These are phyloP conservation scores for Eurosta solidaginis DNA, from an alignment of 1,140 invertebrate species.

Conservation along the genomic window DNA sequence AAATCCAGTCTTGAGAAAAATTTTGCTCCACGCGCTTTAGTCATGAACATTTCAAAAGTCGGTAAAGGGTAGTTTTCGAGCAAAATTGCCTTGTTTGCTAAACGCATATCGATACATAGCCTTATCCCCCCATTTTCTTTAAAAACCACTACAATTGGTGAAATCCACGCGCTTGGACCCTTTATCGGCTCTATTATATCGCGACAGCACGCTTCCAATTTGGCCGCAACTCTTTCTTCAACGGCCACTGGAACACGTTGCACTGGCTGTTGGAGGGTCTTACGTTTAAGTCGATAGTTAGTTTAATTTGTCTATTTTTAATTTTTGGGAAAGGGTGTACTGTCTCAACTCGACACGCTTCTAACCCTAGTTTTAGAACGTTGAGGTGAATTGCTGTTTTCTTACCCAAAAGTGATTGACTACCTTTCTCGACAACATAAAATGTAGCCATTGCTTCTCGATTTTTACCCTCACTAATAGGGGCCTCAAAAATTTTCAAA, in stretches of 20 bases:
- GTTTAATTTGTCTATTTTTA: constrained; percentile 30
- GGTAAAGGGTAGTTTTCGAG: neutral
- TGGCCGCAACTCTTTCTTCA: constrained; percentile 35
- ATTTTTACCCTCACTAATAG: neutral
- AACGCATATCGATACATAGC: neutral
- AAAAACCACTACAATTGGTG: neutral
- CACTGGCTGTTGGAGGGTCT: constrained; percentile 32
- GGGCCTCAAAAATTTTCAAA: too few species aligned
- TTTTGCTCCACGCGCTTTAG: constrained; percentile 5
- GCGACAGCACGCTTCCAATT: too few species aligned
- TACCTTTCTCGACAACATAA: constrained; percentile 39
- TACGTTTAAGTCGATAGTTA: constrained; percentile 30
- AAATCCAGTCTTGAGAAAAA: constrained; percentile 44
- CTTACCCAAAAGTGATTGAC: constrained; percentile 35
- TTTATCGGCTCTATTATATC: constrained; percentile 43
- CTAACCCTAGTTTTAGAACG: constrained; percentile 33
- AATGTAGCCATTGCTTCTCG: too few species aligned
- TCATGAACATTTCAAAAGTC: neutral
- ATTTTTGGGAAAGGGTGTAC: too few species aligned
- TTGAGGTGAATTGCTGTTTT: constrained; percentile 36
- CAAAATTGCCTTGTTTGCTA: neutral
- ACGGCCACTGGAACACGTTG: constrained; percentile 33
- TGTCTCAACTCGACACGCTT: neutral
- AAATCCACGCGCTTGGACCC: constrained; percentile 38
- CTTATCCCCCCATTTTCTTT: constrained; percentile 6